phyloP scores from a whole-genome alignment of 1,140 invertebrate genomes.

The Anastrepha obliqua region DNA sequence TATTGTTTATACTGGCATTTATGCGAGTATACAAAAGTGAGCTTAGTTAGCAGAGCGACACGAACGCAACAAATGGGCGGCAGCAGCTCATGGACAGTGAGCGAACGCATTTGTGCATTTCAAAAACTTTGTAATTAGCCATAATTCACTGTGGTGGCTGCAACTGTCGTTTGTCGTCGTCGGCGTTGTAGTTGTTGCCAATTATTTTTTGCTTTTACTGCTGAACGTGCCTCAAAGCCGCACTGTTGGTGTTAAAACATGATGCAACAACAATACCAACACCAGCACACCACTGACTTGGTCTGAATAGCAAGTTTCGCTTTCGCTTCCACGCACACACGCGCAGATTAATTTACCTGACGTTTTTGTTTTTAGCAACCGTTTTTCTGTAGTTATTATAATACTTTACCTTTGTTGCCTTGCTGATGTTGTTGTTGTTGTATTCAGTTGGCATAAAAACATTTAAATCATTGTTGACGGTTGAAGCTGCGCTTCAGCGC shows the following conservation, averaged over 20 bases:
- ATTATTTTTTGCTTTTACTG: background rate
- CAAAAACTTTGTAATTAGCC: conserved; percentile 52
- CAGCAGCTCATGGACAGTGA: background rate
- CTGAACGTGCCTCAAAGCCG: conserved; percentile 10
- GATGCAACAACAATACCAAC: background rate
- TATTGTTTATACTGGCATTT: conserved; percentile 6
- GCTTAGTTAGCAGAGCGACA: background rate
- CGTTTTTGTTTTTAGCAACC: background rate
- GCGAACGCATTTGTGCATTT: conserved; percentile 47
- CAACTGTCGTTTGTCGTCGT: background rate
- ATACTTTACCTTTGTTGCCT: background rate
- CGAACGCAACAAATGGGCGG: conserved; percentile 11
- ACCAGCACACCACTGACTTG: background rate
- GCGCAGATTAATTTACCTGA: conserved; percentile 20
- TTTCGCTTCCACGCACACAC: conserved; percentile 37
- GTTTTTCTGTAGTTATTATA: conserved; percentile 24
- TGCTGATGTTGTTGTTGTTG: conserved; percentile 13
- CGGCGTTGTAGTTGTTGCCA: background rate
- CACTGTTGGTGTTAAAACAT: conserved; percentile 15
- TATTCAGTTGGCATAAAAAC: conserved; percentile 13
- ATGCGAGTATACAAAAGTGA: conserved; percentile 15
- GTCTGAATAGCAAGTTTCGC: background rate
- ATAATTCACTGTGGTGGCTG: conserved; percentile 49
- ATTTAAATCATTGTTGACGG: conserved; percentile 43
- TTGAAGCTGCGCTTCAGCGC: conserved; percentile 50